Conservation (phyloP, 2,113 vertebrate genomes). For the Uropsilus gracilis region DNA sequence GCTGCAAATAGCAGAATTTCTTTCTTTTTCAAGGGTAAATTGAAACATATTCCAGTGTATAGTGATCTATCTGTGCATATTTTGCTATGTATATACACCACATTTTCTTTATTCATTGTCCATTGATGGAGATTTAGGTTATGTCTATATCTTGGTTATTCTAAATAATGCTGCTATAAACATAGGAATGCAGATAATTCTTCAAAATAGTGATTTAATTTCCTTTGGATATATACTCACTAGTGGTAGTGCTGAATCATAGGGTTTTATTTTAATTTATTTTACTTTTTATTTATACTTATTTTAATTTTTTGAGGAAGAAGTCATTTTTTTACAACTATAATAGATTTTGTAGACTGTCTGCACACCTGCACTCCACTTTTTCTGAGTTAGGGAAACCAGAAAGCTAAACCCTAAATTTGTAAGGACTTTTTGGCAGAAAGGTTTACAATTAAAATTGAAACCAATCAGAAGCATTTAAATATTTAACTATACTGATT, state of each 20-base stretch:
- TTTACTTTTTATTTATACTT: too few species aligned
- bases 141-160: not conserved
- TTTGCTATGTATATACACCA: not conserved
- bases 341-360: not conserved
- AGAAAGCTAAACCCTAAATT: not conserved
- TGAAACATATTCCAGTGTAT: not conserved
- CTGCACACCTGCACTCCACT: accelerated
- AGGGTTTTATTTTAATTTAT: not conserved
- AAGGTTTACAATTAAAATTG: not conserved
- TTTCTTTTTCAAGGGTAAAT: not conserved
- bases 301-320: not conserved
- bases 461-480: not conserved
- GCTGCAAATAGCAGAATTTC: not conserved
- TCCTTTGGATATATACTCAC: not conserved
- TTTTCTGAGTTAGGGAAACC: not conserved
- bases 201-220: not conserved
- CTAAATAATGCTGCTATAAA: not conserved
- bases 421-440: not conserved
- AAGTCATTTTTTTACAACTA: not conserved
- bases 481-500: not conserved
- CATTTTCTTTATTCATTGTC: not conserved
- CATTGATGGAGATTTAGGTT: not conserved
- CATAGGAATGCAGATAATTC: not conserved
- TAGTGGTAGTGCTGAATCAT: not conserved
- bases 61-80: not conserved